Evolutionary conservation across 2,113 vertebrate species (phyloP).

Genomic region (Xiphias gladius): DNA sequence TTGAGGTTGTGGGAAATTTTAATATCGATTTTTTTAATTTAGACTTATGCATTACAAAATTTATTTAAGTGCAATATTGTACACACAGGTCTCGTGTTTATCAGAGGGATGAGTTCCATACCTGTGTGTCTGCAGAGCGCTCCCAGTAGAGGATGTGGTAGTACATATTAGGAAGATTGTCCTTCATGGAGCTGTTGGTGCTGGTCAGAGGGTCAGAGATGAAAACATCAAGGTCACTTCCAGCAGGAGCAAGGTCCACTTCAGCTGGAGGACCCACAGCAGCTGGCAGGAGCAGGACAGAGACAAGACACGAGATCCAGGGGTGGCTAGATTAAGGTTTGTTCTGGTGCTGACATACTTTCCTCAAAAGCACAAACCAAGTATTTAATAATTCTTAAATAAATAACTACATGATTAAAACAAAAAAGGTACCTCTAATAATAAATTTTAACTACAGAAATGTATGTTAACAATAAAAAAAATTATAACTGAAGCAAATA

Average conservation of each 20-base stretch:
- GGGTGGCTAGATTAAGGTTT: background rate
- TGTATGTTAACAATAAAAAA: background rate
- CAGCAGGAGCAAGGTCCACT: constrained; percentile 47
- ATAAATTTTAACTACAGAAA: too few species aligned
- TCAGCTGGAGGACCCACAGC: constrained; percentile 74
- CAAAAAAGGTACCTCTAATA: too few species aligned
- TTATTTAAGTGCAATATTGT: background rate
- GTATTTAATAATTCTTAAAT: too few species aligned
- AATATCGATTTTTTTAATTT: background rate
- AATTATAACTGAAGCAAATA: background rate
- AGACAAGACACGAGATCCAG: background rate
- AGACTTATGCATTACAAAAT: background rate
- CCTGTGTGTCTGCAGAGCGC: constrained; percentile 26
- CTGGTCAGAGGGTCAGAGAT: constrained; percentile 69
- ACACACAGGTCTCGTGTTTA: background rate
- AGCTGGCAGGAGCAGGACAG: constrained; percentile 53
- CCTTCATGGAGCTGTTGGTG: constrained; percentile 74
- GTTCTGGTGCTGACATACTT: too few species aligned
- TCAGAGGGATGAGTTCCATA: constrained; percentile 1
- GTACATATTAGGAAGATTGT: background rate
- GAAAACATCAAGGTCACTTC: constrained; percentile 57
- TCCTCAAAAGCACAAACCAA: too few species aligned
- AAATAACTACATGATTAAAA: too few species aligned
- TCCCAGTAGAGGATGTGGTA: constrained; percentile 76
- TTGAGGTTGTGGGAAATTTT: background rate